phyloP scores from a whole-genome alignment of 1,140 invertebrate species.

The Musca vetustissima region DNA sequence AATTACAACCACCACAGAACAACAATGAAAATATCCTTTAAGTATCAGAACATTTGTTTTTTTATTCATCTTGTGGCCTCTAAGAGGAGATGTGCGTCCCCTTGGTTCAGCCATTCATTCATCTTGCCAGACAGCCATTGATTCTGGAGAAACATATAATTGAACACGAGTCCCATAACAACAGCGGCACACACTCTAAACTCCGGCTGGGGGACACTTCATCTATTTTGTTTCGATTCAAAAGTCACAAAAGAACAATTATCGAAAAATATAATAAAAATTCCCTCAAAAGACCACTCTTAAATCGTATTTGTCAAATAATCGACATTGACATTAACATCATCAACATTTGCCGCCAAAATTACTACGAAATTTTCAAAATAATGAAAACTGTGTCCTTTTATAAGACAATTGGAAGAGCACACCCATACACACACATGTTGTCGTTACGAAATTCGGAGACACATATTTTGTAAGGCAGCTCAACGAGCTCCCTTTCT shows the following conservation, averaged over 20 bases:
- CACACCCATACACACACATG: too few species aligned
- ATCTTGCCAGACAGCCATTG: not conserved
- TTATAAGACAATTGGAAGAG: too few species aligned
- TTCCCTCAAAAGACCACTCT: not conserved
- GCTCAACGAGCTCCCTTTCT: too few species aligned
- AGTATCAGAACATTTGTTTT: too few species aligned
- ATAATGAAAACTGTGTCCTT: too few species aligned
- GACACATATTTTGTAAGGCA: too few species aligned
- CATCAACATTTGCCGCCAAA: conserved; percentile 11
- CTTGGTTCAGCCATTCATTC: conserved; percentile 1
- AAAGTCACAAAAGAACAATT: conserved; percentile 21
- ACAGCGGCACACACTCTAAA: not conserved
- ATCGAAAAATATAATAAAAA: conserved; percentile 17
- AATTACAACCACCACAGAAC: not conserved
- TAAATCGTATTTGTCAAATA: not conserved
- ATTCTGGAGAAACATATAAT: not conserved
- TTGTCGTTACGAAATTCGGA: too few species aligned
- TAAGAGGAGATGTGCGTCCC: conserved; percentile 1
- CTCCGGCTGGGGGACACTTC: not conserved
- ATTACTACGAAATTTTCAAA: not conserved
- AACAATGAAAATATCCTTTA: not conserved
- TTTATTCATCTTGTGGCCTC: too few species aligned
- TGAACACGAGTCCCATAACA: conserved; percentile 3
- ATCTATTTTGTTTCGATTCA: not conserved
- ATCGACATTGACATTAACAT: not conserved